phyloP scores from a whole-genome alignment of 64 coral and sea anemone genomes.

The Orbicella faveolata region DNA sequence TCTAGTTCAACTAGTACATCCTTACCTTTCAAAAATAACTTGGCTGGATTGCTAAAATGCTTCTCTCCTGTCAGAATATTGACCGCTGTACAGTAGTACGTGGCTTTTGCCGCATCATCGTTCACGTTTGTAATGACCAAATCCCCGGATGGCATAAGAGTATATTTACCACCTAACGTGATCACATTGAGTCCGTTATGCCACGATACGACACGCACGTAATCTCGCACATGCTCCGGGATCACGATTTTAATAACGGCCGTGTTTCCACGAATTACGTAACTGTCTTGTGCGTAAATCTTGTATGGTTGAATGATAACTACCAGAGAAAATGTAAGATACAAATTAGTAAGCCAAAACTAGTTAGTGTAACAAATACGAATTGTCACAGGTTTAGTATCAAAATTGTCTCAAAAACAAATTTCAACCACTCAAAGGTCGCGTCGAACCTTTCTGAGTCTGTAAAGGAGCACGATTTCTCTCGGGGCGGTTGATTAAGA shows the following conservation, averaged over 20 bases:
- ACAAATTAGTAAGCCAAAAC: background rate
- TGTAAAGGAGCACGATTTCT: too few species aligned
- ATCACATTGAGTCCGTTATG: conserved; percentile 51
- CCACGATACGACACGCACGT: conserved; percentile 72
- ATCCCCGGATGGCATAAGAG: conserved; percentile 84
- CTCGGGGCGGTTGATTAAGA: too few species aligned
- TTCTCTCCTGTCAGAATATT: conserved; percentile 76
- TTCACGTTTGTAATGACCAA: conserved; percentile 78
- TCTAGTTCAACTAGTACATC: background rate
- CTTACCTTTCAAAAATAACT: conserved; percentile 62
- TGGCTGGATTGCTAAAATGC: conserved; percentile 76
- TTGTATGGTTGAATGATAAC: conserved; percentile 68
- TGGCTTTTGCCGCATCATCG: conserved; percentile 7
- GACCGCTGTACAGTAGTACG: conserved; percentile 75
- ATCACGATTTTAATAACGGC: conserved; percentile 78
- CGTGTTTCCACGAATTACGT: conserved; percentile 60
- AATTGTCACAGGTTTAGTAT: too few species aligned
- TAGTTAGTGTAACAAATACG: background rate
- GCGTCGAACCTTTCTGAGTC: background rate
- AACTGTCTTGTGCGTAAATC: conserved; percentile 67
- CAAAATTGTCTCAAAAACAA: background rate
- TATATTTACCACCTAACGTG: conserved; percentile 66
- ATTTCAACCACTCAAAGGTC: background rate
- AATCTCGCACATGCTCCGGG: conserved; percentile 51
- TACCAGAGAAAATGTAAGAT: conserved; percentile 14